A percentile compares a stretch with the other conserved stretches of the same genome.
These are phyloP conservation scores for Charanyca ferruginea DNA, from an alignment of 2,888 invertebrate species.

Conservation along the genomic window DNA sequence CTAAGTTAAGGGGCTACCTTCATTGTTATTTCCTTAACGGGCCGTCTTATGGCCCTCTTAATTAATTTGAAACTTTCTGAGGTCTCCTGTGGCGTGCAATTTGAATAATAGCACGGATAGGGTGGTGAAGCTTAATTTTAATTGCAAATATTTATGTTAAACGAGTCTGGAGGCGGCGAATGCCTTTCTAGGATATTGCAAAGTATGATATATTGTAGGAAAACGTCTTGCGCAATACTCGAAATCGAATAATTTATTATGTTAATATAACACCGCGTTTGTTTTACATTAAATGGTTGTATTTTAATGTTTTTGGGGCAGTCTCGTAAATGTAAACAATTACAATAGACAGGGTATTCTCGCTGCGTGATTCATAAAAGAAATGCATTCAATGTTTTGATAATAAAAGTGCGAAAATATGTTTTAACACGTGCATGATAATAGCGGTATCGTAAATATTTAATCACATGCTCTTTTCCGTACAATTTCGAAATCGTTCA, in stretches of 20 bases:
- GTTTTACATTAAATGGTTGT: slow-evolving; percentile 57
- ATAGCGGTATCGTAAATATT: neutral
- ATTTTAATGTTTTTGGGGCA: slow-evolving; percentile 27
- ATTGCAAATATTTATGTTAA: slow-evolving; percentile 91
- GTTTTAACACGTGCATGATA: neutral
- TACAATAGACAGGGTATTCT: neutral
- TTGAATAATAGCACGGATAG: slow-evolving; percentile 90
- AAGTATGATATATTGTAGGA: slow-evolving; percentile 84
- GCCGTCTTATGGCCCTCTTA: slow-evolving; percentile 90
- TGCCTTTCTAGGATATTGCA: slow-evolving; percentile 80
- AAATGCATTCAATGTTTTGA: neutral
- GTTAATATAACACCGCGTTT: slow-evolving; percentile 51
- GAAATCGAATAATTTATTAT: slow-evolving; percentile 69
- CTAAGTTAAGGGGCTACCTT: slow-evolving; percentile 80
- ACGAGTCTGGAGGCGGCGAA: slow-evolving; percentile 78
- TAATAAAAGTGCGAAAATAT: slow-evolving; percentile 4
- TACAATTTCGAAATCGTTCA: neutral
- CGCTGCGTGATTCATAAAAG: neutral
- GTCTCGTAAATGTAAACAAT: slow-evolving; percentile 27
- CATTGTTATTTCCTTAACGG: slow-evolving; percentile 91
- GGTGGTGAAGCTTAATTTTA: slow-evolving; percentile 89
- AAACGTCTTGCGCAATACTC: slow-evolving; percentile 70
- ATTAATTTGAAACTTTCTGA: slow-evolving; percentile 91
- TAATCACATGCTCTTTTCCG: neutral
- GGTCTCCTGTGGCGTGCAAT: slow-evolving; percentile 90